These are phyloP conservation scores for Sebastes iracundus DNA, from an alignment of 2,797 vertebrate species.

Conservation along the genomic window DNA sequence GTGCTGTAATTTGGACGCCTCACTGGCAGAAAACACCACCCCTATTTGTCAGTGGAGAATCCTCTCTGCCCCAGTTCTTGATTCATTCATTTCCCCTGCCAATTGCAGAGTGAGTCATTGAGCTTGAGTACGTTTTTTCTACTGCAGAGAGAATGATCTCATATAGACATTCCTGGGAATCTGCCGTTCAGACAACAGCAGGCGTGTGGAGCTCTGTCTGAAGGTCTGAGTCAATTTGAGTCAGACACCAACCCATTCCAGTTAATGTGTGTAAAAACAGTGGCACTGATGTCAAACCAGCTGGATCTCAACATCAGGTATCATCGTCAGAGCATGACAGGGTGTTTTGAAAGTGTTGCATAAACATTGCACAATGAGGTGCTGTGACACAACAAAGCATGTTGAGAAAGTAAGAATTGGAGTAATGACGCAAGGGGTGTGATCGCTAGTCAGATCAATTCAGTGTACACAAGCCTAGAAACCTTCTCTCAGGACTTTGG, in stretches of 20 bases:
- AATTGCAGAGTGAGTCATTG: constrained; percentile 47
- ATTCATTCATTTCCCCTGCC: constrained; percentile 54
- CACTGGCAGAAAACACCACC: constrained; percentile 20
- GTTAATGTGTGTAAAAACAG: neutral
- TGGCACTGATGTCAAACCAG: constrained; percentile 27
- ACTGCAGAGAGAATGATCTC: constrained; percentile 60
- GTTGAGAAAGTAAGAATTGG: neutral
- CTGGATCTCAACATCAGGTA: neutral
- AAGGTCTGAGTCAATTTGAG: constrained; percentile 62
- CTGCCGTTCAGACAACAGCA: constrained; percentile 46
- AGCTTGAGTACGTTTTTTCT: constrained; percentile 25
- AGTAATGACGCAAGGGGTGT: neutral
- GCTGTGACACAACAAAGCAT: neutral
- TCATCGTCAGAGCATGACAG: neutral
- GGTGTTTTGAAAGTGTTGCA: neutral
- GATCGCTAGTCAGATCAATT: neutral
- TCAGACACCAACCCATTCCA: constrained; percentile 27
- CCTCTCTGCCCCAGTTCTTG: constrained; percentile 29
- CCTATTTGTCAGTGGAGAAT: constrained; percentile 45
- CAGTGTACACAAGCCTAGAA: neutral
- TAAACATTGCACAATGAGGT: neutral
- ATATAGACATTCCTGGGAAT: constrained; percentile 62
- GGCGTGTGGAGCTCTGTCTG: constrained; percentile 47
- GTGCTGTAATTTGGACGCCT: constrained; percentile 5
- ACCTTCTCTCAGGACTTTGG: neutral